Conservation (phyloP, 2,113 vertebrate genomes). For the Desmodus rotundus region DNA sequence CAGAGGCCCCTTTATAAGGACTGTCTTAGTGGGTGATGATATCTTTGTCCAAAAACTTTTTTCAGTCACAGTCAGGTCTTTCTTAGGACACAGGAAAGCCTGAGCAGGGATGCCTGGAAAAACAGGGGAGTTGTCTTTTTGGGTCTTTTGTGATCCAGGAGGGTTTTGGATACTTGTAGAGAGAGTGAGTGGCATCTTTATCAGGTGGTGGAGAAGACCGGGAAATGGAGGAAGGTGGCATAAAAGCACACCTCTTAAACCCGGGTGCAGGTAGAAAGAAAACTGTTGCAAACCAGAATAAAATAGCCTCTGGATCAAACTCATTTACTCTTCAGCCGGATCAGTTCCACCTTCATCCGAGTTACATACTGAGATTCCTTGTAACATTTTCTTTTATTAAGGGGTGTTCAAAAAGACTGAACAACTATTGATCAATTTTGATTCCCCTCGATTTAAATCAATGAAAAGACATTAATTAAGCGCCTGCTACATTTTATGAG, state of each 20-base stretch:
- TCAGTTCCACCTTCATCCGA: not conserved
- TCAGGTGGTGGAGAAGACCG: not conserved
- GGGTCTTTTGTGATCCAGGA: not conserved
- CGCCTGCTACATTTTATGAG: conserved; percentile 7
- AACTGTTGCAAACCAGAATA: not conserved
- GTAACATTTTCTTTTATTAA: not conserved
- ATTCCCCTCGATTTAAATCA: conserved; percentile 21
- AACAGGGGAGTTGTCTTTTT: not conserved
- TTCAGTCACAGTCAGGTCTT: not conserved
- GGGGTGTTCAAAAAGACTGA: not conserved
- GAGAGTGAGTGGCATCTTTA: not conserved
- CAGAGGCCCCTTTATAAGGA: not conserved
- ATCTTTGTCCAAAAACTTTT: not conserved
- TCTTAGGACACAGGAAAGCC: not conserved
- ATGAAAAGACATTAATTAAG: conserved; percentile 32
- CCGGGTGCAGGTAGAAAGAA: not conserved
- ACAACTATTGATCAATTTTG: conserved; percentile 2
- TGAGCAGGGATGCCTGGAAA: not conserved
- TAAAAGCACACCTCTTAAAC: not conserved
- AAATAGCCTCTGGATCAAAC: not conserved
- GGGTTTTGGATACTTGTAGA: not conserved
- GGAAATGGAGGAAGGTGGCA: not conserved
- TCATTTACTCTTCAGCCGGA: not conserved
- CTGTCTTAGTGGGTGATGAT: not conserved
- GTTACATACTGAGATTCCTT: not conserved